Percentiles rank a stretch among this genome's conserved stretches.
Evolutionary conservation across 2,113 vertebrate genomes (phyloP).

Genomic region (Larimichthys polyactis): DNA sequence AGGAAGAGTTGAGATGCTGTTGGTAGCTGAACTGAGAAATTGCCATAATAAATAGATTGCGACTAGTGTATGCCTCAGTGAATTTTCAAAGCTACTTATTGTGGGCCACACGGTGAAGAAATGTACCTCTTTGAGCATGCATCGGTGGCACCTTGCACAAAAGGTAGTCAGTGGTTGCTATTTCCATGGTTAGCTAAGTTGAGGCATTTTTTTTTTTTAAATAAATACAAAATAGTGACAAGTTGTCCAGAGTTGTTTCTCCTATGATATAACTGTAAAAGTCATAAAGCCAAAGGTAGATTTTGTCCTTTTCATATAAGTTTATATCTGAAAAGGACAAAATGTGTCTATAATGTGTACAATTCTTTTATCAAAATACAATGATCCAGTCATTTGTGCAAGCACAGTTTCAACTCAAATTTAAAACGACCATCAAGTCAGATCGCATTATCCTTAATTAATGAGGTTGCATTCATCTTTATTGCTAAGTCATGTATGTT

Average conservation of each 20-base stretch:
- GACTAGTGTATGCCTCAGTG: background rate
- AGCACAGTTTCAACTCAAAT: background rate
- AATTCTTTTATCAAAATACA: background rate
- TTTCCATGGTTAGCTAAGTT: background rate
- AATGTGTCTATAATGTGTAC: background rate
- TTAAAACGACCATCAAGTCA: background rate
- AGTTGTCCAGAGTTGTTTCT: background rate
- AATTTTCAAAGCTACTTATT: conserved; percentile 10
- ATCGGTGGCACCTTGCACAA: background rate
- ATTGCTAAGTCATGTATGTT: background rate
- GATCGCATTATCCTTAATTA: background rate
- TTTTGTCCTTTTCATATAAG: background rate
- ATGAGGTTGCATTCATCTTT: background rate
- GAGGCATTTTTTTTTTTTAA: no score
- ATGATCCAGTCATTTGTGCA: background rate
- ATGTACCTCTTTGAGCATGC: background rate
- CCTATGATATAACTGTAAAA: background rate
- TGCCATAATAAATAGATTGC: background rate
- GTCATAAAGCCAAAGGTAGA: background rate
- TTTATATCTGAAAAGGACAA: no score
- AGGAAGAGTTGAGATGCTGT: background rate
- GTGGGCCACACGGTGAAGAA: background rate
- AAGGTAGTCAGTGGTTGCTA: background rate
- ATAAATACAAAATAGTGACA: background rate
- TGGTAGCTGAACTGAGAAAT: background rate